phyloP scores from a whole-genome alignment of 2,113 vertebrate species.

The Sceloporus tristichus region DNA sequence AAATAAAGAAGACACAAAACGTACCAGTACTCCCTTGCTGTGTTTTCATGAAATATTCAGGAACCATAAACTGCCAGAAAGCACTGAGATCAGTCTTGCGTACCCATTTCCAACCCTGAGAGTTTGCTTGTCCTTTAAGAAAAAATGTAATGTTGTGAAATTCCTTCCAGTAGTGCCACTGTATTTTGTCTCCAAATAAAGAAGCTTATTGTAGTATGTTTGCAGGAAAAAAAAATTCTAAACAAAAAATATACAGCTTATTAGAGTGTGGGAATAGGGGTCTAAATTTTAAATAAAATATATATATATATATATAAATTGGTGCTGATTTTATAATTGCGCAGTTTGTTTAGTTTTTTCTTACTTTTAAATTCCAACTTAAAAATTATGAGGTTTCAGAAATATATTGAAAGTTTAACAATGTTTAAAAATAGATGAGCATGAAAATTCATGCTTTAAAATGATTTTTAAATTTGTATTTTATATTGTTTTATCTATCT shows the following conservation, averaged over 20 bases:
- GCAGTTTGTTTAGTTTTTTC: slow-evolving; percentile 96
- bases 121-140: slow-evolving; percentile 91
- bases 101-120: slow-evolving; percentile 82
- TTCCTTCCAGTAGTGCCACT: slow-evolving; percentile 95
- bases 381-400: slow-evolving; percentile 96
- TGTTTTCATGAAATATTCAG: slow-evolving; percentile 79
- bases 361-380: slow-evolving; percentile 97
- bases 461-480: slow-evolving; percentile 99
- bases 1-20: slow-evolving; percentile 71
- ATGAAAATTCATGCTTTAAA: slow-evolving; percentile 96
- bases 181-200: slow-evolving; percentile 96
- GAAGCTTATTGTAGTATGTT: slow-evolving; percentile 93
- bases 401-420: slow-evolving; percentile 97
- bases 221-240: slow-evolving; percentile 87
- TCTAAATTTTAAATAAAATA: slow-evolving; percentile 99
- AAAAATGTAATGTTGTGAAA: slow-evolving; percentile 88
- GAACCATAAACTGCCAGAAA: slow-evolving; percentile 78
- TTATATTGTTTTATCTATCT: slow-evolving; percentile 96
- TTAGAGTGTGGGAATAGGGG: slow-evolving; percentile 99
- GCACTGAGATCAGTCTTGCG: slow-evolving; percentile 81
- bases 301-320: slow-evolving; percentile 99
- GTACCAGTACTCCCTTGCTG: slow-evolving; percentile 79
- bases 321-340: slow-evolving; percentile 99
- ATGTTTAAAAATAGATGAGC: slow-evolving; percentile 95
- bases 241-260: slow-evolving; percentile 96